Evolutionary conservation across 2,113 vertebrate genomes (phyloP), one percentile per base, ranked within the genome.

Genomic region (Cavia aperea): DNA sequence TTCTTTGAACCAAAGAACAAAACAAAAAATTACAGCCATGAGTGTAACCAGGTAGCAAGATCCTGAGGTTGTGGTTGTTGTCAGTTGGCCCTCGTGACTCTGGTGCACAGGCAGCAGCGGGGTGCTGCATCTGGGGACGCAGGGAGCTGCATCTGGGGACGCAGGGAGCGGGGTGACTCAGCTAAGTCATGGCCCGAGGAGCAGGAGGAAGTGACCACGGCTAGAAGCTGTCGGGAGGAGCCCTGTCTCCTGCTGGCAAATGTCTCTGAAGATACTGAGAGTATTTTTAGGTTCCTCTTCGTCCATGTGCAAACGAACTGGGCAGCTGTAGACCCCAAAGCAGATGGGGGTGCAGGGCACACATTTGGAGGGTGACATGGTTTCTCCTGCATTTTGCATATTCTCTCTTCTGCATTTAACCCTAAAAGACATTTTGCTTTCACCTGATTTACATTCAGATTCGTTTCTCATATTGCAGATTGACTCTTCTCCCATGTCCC

Each of bases 261-360:
- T 93, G 36, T 89, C 93, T 95, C 91, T 89, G 90, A 91, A 89
- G 95, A 93, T 93, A 91, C 88, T 77, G 85, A 86, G 95, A 93
- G 82, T 93, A 87, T 46, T 91, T 49, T 96, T 86, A 81, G 68
- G 90, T 92, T 93, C 92, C 90, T 88, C 95, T 96, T 95, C 92
- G 94, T 86, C 78, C 43, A 2, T 49, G 88, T 94, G 88, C 91
- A 95, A 95, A 94, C 90, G 82, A 82, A 78, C 89, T 79, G 60
- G 65, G 51, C 70, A 49, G 19, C 77, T 75, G 4, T 36, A 16
- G 7, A 58, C 56, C 58, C 51, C 66, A 29, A 89, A 31, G 36
- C 77, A 49, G 54, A 68, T 15, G 46, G 62, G 73, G 81, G 8
- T 19, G 5, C 15, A 10, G 29, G 15, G 46, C 86, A 26, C 12